Percentiles rank a stretch among this genome's conserved stretches.
phyloP scores from a whole-genome alignment of 1,140 invertebrate genomes.

The Leptinotarsa texana region DNA sequence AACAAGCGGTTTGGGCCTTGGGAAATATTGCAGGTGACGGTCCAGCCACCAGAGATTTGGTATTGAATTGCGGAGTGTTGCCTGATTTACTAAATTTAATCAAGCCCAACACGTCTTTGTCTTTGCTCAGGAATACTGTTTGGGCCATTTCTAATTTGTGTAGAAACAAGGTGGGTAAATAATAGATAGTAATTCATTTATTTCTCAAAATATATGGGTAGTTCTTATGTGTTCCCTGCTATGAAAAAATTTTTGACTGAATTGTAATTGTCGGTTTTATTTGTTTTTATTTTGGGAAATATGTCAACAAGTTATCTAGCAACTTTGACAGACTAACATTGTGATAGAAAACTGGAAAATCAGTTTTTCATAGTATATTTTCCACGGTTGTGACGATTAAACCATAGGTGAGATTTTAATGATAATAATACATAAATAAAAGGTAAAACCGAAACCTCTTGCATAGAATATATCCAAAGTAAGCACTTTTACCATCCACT shows the following conservation, averaged over 20 bases:
- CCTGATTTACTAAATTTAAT: constrained; percentile 70
- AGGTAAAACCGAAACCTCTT: no score
- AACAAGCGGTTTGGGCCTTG: constrained; percentile 97
- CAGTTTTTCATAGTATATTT: no score
- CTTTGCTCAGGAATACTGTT: constrained; percentile 46
- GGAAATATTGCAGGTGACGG: constrained; percentile 97
- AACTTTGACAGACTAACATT: no score
- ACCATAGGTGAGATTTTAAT: no score
- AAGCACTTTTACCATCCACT: no score
- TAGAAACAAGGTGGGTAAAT: constrained; percentile 65
- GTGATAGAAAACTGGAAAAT: no score
- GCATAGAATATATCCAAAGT: no score
- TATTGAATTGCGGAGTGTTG: constrained; percentile 68
- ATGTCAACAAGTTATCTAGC: no score
- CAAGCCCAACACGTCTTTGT: constrained; percentile 62
- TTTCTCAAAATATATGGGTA: neutral
- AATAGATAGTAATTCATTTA: neutral
- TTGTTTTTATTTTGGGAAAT: no score
- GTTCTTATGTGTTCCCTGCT: neutral
- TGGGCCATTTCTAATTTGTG: constrained; percentile 94
- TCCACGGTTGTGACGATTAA: no score
- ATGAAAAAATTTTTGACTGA: neutral
- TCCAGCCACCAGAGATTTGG: constrained; percentile 73
- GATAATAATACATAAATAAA: no score
- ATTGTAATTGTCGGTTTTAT: neutral